phyloP scores from a whole-genome alignment of 1,140 invertebrate genomes.

The Rhyacophila brunnea region DNA sequence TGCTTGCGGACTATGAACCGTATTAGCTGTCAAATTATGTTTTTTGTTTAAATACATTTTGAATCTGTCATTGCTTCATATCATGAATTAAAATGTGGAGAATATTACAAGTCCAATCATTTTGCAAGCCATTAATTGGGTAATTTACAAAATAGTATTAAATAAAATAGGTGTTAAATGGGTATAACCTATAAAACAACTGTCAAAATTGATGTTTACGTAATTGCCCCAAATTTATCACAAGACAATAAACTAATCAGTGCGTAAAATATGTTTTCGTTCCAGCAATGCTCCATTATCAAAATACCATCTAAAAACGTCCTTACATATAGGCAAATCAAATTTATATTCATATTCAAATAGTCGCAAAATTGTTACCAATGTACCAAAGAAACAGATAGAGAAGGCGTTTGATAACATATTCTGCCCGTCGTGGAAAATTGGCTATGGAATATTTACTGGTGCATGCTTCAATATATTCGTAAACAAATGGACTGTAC shows the following conservation, averaged over 20 bases:
- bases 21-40: too few species aligned
- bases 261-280: constrained; percentile 3
- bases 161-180: too few species aligned
- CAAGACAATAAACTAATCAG: not conserved
- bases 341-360: constrained; percentile 6
- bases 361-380: constrained; percentile 11
- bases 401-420: constrained; percentile 17
- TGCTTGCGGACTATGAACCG: too few species aligned
- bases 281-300: constrained; percentile 1
- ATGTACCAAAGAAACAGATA: not conserved
- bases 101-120: constrained; percentile 14
- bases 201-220: not conserved
- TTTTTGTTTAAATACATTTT: not conserved
- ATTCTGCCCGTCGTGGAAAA: constrained; percentile 26
- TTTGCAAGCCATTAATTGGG: constrained; percentile 10
- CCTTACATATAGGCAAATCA: constrained; percentile 1
- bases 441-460: constrained; percentile 21
- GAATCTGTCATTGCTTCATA: not conserved
- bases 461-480: constrained; percentile 21
- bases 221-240: not conserved
- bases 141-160: not conserved
- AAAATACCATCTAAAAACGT: not conserved
- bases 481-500: constrained; percentile 19
- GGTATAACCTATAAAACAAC: not conserved
- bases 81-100: constrained; percentile 28